phyloP scores from a whole-genome alignment of 2,888 invertebrate species.

The Hoplodrina ambigua region DNA sequence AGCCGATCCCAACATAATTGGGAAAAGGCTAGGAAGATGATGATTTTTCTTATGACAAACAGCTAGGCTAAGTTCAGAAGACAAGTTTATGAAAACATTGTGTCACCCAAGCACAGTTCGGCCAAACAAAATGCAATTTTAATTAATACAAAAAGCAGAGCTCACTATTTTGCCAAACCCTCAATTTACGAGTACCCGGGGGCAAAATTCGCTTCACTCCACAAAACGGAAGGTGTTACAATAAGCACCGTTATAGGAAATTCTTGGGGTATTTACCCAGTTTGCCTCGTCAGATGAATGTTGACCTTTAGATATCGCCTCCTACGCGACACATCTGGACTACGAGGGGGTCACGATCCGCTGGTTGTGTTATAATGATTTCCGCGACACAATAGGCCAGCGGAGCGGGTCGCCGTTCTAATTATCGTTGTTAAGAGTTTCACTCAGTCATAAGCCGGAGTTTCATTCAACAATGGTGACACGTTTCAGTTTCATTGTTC shows the following conservation, averaged over 20 bases:
- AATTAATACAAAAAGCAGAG: conserved; percentile 35
- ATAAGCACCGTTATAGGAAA: conserved; percentile 60
- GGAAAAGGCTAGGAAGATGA: too few relatives aligned
- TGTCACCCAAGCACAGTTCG: background rate
- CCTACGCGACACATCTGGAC: conserved; percentile 28
- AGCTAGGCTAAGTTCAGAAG: too few relatives aligned
- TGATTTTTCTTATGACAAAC: too few relatives aligned
- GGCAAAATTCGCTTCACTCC: conserved; percentile 46
- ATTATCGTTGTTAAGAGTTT: conserved; percentile 76
- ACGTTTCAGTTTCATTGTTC: conserved; percentile 80
- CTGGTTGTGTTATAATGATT: conserved; percentile 64
- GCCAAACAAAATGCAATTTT: conserved; percentile 24
- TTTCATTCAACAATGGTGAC: conserved; percentile 76
- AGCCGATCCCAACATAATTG: too few relatives aligned
- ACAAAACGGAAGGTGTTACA: conserved; percentile 60
- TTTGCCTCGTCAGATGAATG: conserved; percentile 36
- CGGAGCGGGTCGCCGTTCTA: conserved; percentile 72
- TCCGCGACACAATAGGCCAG: conserved; percentile 65
- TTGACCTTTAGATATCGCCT: conserved; percentile 40
- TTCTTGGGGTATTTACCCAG: conserved; percentile 57
- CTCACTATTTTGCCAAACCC: conserved; percentile 31
- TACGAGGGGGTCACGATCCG: conserved; percentile 40
- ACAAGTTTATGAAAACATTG: background rate
- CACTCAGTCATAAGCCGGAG: conserved; percentile 72
- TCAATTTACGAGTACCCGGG: conserved; percentile 56